Base-by-base conservation (phyloP, 2,113 vertebrate species). In the Lepidiolamprologus cunningtoni region DNA sequence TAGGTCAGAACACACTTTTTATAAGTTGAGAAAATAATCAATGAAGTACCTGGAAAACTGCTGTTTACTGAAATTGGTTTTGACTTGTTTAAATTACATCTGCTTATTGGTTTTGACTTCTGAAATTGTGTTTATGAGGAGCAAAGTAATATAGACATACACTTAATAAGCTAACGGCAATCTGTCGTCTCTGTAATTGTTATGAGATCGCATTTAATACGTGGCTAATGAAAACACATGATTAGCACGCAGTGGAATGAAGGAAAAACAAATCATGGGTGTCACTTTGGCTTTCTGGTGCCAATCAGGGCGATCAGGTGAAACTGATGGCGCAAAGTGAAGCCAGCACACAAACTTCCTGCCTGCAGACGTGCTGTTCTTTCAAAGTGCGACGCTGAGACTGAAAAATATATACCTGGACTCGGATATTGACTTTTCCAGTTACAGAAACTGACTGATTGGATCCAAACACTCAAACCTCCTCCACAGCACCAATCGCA, bases 101-200 rank as follows among this genome's bases (percentile, higher is more conserved):
- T 42, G 47, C 89, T 93, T 87, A 95, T 95, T 92, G 85, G 83
- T 89, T 94, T 87, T 92, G 95, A 95, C 93, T 94, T 93, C 73
- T 87, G 52, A 80, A 93, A 95, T 93, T 23, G 23, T 90, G 81
- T 93, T 93, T 83, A 88, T 55, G 54, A 86, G 85, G 31, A 85
- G 45, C 81, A 92, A 94, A 95, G 90, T 89, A 89, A 95, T 91
- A 91, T 19, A 89, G 95, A 94, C 93, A 54, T 87, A 17, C 45
- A 76, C 68, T 84, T 93, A 94, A 94, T 88, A 66, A 88, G 91
- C 93, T 92, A 94, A 95, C 83, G 80, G 90, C 78, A 37, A 79
- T 47, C 73, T 94, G 94, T 93, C 92, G 85, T 89, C 86, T 11
- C 4, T n/a, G 71, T 93, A 95, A 96, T 93, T 95, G 94, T 93